Evolutionary conservation across 2,888 invertebrate genomes (phyloP).

Genomic region (Nemurella pictetii): DNA sequence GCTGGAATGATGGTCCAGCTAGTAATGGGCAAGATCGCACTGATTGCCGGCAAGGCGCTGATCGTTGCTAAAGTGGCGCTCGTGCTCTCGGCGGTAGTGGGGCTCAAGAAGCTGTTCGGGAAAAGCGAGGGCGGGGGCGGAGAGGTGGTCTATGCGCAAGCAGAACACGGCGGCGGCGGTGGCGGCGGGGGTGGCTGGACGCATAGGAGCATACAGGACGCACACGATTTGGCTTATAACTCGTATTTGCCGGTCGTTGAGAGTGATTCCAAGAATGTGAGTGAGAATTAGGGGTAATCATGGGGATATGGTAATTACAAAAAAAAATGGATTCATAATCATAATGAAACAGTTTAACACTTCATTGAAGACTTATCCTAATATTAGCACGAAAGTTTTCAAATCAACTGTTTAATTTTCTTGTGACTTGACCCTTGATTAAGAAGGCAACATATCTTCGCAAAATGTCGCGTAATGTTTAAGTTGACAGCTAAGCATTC

Average conservation of each 20-base stretch:
- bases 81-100: constrained; percentile 58
- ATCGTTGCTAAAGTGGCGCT: constrained; percentile 68
- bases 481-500: too few relatives aligned
- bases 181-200: constrained; percentile 49
- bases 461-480: too few relatives aligned
- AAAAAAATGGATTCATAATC: too few relatives aligned
- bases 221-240: constrained; percentile 45
- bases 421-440: too few relatives aligned
- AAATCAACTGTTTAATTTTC: too few relatives aligned
- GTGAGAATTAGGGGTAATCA: not conserved
- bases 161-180: constrained; percentile 51
- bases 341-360: too few relatives aligned
- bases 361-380: too few relatives aligned
- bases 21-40: constrained; percentile 68
- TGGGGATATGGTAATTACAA: too few relatives aligned
- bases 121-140: constrained; percentile 42
- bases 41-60: constrained; percentile 68
- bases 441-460: too few relatives aligned
- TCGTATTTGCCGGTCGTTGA: constrained; percentile 38
- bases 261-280: not conserved
- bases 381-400: too few relatives aligned
- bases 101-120: constrained; percentile 44
- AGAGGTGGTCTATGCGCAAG: constrained; percentile 44
- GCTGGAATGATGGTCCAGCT: constrained; percentile 64
- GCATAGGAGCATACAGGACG: constrained; percentile 50